Evolutionary conservation across 1,140 invertebrate genomes (phyloP), one percentile per base, ranked within the genome.

Genomic region (Hyles vespertilio): DNA sequence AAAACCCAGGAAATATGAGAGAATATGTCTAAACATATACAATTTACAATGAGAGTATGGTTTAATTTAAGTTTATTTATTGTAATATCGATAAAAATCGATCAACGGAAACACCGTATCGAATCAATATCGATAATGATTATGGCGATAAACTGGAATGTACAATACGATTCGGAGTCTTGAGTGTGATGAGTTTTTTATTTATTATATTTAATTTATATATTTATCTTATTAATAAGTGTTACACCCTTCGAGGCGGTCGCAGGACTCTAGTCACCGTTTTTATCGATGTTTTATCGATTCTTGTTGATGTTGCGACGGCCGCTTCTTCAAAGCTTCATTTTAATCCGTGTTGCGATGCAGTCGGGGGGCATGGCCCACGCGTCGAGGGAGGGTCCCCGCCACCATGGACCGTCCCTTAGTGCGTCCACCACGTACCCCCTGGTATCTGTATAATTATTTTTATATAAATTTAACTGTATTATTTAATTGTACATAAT

Each of bases 401-500:
- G 83, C 85, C 83, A 87, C 84, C 81, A 71, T 69, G 66, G 61
- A 65, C 58, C 36, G 36, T 40, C 36, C 36, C 36, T 40, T 40
- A 40, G 36, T 40, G 8, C 36, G 36, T 40, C 36, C 36, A 40
- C 22, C 5, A 40, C 36, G 8, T 40, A 5, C 36, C 36, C 4
- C 8, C 36, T 2, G 36, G 8, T 8, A 8, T 40, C 67, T 67
- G 63, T 84, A 74, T 76, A 81, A 83, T 78, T 87, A 77, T 81
- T 87, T 85, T 85, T 87, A 85, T 84, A 80, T 82, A 83, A 78
- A 78, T 76, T 82, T 81, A 79, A 85, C 74, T 84, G 72, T 83
- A 81, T 74, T 84, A 87, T 81, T 84, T 80, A 84, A 84, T 82
- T 85, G 82, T 87, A 87, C 81, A 87, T 87, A 84, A 81, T 74